Evolutionary conservation across 2,797 vertebrate genomes (phyloP), one percentile per base, ranked within the genome.

Genomic region (Yasuhikotakia modesta): DNA sequence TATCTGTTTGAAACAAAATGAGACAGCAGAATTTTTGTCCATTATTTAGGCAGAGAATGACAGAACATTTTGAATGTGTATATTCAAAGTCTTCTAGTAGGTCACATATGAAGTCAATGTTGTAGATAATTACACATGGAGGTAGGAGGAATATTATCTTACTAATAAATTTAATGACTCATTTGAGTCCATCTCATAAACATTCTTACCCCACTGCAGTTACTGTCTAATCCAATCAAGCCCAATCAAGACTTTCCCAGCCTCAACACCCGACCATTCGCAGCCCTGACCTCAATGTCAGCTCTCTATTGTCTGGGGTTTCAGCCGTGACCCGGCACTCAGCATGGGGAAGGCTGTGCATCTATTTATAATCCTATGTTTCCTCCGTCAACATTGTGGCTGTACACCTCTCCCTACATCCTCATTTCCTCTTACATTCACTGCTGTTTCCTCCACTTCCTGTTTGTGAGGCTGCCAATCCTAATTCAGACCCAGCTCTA

Each of bases 371-470:
- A 89, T 83, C 66, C 27, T 72, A 82, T 80, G 82, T 87, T 92
- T 93, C 92, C 92, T 92, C 87, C 83, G 81, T 85, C 83, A 89
- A 84, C 79, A 91, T 93, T 93, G 92, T 94, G 88, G 81, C 88
- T 83, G 46, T 87, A 86, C 89, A 83, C 64, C 52, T 73, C 78
- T 81, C 77, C 78, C 79, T 76, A 55, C 32, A 5, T 87, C 85
- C 90, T 83, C 61, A 61, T 89, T 94, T 94, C 93, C 93, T 91
- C 83, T 87, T 88, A 89, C 88, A 89, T 92, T 91, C 76, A 88
- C 84, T 86, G 87, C 91, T 89, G 88, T 90, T 90, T 90, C 91
- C 89, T 91, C 87, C 76, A 87, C 87, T 93, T 94, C 93, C 93
- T 94, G 93, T 94, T 94, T 94, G 90, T 87, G 87, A 27, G 55